Conservation (phyloP, 2,888 invertebrate species). For the Andrena camellia region DNA sequence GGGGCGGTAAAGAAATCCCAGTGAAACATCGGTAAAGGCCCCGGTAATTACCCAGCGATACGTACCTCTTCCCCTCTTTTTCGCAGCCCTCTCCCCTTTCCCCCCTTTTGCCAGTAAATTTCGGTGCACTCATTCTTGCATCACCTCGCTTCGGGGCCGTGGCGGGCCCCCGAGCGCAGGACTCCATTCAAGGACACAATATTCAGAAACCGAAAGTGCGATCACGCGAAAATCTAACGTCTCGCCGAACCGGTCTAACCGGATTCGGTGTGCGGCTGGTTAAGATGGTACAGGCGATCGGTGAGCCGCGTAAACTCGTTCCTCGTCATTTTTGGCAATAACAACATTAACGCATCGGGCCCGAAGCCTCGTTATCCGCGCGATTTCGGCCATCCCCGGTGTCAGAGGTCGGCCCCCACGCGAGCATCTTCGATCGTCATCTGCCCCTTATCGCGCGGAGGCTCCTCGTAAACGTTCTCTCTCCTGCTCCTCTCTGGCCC, state of each 20-base stretch:
- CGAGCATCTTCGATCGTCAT: constrained; percentile 29
- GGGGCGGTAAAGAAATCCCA: constrained; percentile 33
- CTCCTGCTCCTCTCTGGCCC: neutral
- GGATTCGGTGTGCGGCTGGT: constrained; percentile 81
- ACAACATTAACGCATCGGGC: constrained; percentile 69
- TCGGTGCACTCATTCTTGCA: constrained; percentile 72
- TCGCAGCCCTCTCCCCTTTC: neutral
- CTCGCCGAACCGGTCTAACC: constrained; percentile 85
- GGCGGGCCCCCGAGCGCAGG: constrained; percentile 67
- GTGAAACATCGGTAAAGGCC: constrained; percentile 33
- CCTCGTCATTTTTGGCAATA: constrained; percentile 79
- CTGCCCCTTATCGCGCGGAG: constrained; percentile 28
- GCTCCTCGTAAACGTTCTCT: neutral
- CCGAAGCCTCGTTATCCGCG: constrained; percentile 27
- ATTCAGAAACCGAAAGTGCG: constrained; percentile 85
- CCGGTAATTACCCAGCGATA: constrained; percentile 34
- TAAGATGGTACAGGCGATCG: constrained; percentile 77
- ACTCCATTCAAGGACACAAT: constrained; percentile 82
- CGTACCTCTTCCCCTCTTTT: neutral
- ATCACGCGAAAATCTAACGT: constrained; percentile 86
- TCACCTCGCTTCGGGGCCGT: constrained; percentile 55
- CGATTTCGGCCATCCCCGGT: constrained; percentile 32
- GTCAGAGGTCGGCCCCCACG: constrained; percentile 46
- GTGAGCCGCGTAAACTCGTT: constrained; percentile 80
- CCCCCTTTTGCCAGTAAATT: constrained; percentile 47